A percentile compares a stretch with the other conserved stretches of the same genome.
Conservation (phyloP, 1,140 invertebrate species). For the Asobara japonica region DNA sequence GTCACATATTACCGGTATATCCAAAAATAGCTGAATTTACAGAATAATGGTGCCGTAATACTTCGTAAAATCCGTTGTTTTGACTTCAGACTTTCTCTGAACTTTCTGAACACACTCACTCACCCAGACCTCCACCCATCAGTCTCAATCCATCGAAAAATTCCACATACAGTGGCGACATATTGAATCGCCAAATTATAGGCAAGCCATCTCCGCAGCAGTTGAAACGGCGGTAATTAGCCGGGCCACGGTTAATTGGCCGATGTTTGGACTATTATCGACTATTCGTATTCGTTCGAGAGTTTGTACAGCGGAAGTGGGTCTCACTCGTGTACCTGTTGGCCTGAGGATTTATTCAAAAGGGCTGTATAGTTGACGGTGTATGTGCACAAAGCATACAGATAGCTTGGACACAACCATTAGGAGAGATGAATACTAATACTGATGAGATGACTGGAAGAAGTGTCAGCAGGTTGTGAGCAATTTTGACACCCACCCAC, state of each 20-base stretch:
- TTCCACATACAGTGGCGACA: neutral
- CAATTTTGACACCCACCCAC: too few relatives aligned
- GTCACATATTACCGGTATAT: neutral
- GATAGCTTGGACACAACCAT: neutral
- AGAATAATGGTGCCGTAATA: too few relatives aligned
- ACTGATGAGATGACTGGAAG: too few relatives aligned
- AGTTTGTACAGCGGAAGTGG: constrained; percentile 21
- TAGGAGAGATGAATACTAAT: neutral
- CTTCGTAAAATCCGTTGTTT: too few relatives aligned
- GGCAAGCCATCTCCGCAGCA: neutral
- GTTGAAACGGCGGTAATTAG: constrained; percentile 57
- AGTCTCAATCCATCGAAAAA: too few relatives aligned
- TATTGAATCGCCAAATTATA: neutral
- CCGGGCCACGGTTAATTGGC: constrained; percentile 49
- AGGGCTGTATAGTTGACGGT: neutral
- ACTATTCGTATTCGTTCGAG: constrained; percentile 50
- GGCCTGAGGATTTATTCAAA: constrained; percentile 49
- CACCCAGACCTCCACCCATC: too few relatives aligned
- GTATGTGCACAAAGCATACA: neutral
- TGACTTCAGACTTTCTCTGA: too few relatives aligned
- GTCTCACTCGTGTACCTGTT: constrained; percentile 40
- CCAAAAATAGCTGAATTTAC: neutral
- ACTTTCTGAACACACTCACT: too few relatives aligned
- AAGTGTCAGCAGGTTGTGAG: too few relatives aligned
- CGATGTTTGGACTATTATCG: constrained; percentile 53